Evolutionary conservation across 2,113 vertebrate genomes (phyloP), one percentile per base, ranked within the genome.

Genomic region (Sterrhoptilus dennistouni): DNA sequence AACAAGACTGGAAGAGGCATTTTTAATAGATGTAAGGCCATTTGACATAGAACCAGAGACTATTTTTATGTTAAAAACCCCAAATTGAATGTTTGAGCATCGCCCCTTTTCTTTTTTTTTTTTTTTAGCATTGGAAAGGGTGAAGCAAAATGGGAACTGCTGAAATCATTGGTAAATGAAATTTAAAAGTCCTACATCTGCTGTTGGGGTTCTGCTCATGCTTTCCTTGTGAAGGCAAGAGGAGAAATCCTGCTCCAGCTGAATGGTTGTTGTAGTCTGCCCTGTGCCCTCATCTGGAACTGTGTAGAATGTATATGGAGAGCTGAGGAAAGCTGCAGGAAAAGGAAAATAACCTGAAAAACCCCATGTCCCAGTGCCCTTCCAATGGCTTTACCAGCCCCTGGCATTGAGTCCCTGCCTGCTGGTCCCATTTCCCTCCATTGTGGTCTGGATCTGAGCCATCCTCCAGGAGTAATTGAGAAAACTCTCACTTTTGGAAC

Each of bases 31-130:
- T 56, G 7, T 6, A 13, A 35, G 22, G 44, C 40, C 1, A 1
- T 40, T 15, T 69, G 64, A 36, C 5, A 5, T 44, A 16, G 19
- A 65, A 5, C 1, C 10, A 44, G 49, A 20, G 14, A 25, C 19
- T 54, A 8, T 40, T 69, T 82, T 49, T 25, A 11, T 29, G 21
- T 47, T 54, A 19, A 59, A 53, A 53, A 28, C 0, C 3, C 2
- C 4, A 16, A 9, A 31, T 1, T 14, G 17, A 44, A 33, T 44
- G 19, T 35, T 47, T 70, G 3, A 61, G 3, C 11, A 3, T 5
- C 0, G 1, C 1, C 1, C 3, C 3, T 20, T 19, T 45, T 45
- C 20, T 82, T 33, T 14, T 24, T n/a, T 33, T 36, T 61, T 44
- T 36, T 29, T 57, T 52, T 83, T 12, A 1, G 8, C 3, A 7